Percentiles rank a stretch among this genome's conserved stretches.
Evolutionary conservation across 2,797 vertebrate genomes (phyloP).

Genomic region (Chiroxiphia lanceolata): DNA sequence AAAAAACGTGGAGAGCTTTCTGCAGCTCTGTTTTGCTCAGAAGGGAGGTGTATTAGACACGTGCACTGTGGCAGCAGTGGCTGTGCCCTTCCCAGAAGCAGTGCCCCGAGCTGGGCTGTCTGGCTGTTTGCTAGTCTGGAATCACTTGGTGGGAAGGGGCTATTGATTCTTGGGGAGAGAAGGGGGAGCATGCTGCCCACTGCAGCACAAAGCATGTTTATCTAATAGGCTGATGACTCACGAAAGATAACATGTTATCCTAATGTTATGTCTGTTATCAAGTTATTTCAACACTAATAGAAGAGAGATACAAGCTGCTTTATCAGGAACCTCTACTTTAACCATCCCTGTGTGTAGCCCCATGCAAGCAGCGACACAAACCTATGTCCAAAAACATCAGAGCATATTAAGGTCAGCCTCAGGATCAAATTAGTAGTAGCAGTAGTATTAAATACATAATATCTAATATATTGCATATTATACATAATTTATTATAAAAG

Average conservation of each 20-base stretch:
- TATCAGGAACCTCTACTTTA: conserved; percentile 15
- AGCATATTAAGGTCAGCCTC: background rate
- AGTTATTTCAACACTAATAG: conserved; percentile 34
- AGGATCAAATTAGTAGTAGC: background rate
- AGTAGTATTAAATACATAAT: background rate
- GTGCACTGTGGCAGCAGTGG: background rate
- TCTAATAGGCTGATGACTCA: conserved; percentile 37
- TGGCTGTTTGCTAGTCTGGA: background rate
- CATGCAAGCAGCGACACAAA: background rate
- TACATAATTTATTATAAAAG: background rate
- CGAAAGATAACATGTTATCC: conserved; percentile 4
- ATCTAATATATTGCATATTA: background rate
- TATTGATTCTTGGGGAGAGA: conserved; percentile 7
- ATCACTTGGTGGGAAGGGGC: background rate
- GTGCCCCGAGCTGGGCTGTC: background rate
- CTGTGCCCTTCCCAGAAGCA: conserved; percentile 1
- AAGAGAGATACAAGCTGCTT: conserved; percentile 5
- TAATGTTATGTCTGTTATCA: conserved; percentile 34
- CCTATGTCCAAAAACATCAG: background rate
- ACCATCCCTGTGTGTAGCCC: background rate
- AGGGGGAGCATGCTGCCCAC: conserved; percentile 15
- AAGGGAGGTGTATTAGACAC: background rate
- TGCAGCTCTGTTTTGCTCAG: background rate
- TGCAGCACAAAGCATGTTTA: conserved; percentile 25
- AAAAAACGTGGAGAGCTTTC: background rate